A percentile compares a stretch with the other conserved stretches of the same genome.
phyloP scores from a whole-genome alignment of 2,113 vertebrate genomes.

The Coturnix japonica region DNA sequence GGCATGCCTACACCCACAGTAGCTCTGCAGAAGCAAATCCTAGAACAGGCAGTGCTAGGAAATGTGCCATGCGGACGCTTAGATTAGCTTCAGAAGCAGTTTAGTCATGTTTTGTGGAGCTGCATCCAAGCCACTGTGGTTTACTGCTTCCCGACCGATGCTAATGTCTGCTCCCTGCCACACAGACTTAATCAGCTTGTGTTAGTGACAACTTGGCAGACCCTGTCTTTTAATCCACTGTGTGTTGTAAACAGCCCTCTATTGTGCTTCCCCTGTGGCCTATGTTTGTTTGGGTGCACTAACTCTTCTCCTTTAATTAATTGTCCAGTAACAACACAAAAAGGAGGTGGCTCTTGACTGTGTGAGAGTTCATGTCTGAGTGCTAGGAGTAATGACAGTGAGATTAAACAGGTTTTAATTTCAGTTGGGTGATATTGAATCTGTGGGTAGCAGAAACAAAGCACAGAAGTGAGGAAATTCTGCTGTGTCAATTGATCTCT shows the following conservation, averaged over 20 bases:
- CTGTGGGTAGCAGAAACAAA: neutral
- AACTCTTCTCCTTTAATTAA: neutral
- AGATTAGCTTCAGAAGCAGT: constrained; percentile 2
- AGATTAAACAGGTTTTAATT: constrained; percentile 18
- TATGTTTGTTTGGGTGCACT: neutral
- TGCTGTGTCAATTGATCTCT: neutral
- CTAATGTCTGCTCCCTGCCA: neutral
- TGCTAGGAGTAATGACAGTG: neutral
- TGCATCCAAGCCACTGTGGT: neutral
- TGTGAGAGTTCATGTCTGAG: neutral
- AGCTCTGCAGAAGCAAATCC: neutral
- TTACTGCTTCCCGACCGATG: neutral
- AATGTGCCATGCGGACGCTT: neutral
- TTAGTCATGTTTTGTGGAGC: neutral
- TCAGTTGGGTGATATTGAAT: neutral
- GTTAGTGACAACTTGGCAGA: constrained; percentile 14
- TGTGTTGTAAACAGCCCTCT: neutral
- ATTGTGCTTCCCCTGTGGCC: neutral
- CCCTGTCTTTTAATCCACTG: neutral
- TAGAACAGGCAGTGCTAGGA: neutral
- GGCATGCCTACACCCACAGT: neutral
- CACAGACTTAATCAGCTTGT: constrained; percentile 15
- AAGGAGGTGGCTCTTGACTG: neutral
- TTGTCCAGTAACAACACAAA: neutral
- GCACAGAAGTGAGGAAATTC: neutral